Evolutionary conservation across 1,140 invertebrate species (phyloP), one percentile per base, ranked within the genome.

Genomic region (Maniola jurtina): DNA sequence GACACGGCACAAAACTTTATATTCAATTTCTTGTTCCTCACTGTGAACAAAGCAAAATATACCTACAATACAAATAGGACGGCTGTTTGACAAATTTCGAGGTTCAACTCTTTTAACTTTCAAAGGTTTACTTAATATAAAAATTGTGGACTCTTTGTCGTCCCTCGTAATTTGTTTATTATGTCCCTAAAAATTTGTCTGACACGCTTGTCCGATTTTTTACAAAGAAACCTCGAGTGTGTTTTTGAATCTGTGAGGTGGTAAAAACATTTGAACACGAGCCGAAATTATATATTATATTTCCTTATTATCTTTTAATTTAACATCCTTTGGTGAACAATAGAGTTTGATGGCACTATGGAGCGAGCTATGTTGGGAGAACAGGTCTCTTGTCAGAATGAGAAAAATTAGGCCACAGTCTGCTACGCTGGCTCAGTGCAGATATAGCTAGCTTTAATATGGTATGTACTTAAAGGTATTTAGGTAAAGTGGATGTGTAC

Each of bases 21-120:
- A 66, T 61, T 61, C 50, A 66, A 66, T 66, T 66, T 66, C 34
- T 34, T 50, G 38, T 66, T 55, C 14, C 58, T 56, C 50, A 60
- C 64, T 14, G 59, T 50, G 61, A 66, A 66, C 64, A 66, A 66
- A 61, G 64, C 48, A 55, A 65, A 65, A 66, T 66, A 50, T 25
- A 25, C 25, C 25, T 66, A 66, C 59, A 66, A 66, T 61, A 61
- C 48, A 66, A 66, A 61, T 54, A 61, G 48, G 57, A 42, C 38
- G 36, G 35, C 40, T 42, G 50, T 61, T 66, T 56, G 47, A 61
- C 48, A 59, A 66, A 64, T 64, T 64, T 64, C 62, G 62, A 66
- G 48, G 58, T 58, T 64, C 38, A 66, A 66, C 52, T 55, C 52
- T 55, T 55, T 55, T 55, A 34, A 55, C 52, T 55, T 55, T 55